These are phyloP conservation scores for Ochotona princeps DNA, from an alignment of 2,113 vertebrate genomes.

Conservation along the genomic window DNA sequence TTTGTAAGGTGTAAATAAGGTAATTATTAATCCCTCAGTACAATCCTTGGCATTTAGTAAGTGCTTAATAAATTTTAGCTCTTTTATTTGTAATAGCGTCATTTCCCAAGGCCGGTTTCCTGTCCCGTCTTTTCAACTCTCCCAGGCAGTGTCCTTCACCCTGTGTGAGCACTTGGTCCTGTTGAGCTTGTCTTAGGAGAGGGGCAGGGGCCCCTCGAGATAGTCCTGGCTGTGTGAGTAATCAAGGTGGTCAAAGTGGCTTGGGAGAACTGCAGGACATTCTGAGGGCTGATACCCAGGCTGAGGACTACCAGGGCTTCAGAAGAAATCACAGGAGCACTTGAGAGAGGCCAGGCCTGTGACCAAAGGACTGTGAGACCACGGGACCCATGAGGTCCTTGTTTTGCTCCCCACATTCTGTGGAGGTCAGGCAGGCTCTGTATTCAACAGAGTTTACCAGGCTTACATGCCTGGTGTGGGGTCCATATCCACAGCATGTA, in stretches of 20 bases:
- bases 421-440: background rate
- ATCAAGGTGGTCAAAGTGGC: background rate
- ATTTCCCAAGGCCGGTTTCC: conserved; percentile 6
- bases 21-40: conserved; percentile 41
- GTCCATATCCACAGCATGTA: background rate
- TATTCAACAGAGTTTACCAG: background rate
- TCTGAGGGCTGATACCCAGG: background rate
- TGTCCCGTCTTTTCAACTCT: background rate
- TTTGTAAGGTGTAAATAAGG: conserved; percentile 63
- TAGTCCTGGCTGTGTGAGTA: background rate
- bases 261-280: background rate
- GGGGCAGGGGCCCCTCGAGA: background rate
- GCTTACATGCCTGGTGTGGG: background rate
- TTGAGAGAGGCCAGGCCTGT: background rate
- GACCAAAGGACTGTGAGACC: background rate
- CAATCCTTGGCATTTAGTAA: conserved; percentile 63
- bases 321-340: background rate
- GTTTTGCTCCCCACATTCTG: background rate
- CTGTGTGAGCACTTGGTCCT: background rate
- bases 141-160: background rate
- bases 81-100: conserved; percentile 49
- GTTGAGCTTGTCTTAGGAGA: conserved; percentile 27
- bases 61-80: conserved; percentile 63
- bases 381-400: background rate
- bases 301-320: background rate